Evolutionary conservation across 2,888 invertebrate genomes (phyloP).

Genomic region (Pachycephus smyrnensis): DNA sequence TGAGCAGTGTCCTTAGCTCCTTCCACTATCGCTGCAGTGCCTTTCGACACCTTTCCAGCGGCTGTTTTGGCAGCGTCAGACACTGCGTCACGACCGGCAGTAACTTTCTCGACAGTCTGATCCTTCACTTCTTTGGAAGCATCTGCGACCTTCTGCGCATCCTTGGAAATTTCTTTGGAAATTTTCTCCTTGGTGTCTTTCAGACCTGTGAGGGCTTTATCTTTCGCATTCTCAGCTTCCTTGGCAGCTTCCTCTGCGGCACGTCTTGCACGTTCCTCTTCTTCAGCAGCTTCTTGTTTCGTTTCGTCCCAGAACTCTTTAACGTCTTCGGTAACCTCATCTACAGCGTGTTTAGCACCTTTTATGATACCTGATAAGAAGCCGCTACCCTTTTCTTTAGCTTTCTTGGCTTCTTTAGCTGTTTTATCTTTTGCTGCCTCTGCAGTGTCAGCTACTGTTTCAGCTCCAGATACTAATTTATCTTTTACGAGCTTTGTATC

Average conservation of each 20-base stretch:
- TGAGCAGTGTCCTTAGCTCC: slow-evolving; percentile 13
- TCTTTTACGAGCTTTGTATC: slow-evolving; percentile 31
- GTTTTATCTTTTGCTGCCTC: slow-evolving; percentile 25
- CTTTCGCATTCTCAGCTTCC: slow-evolving; percentile 25
- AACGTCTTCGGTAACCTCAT: slow-evolving; percentile 43
- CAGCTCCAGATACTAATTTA: slow-evolving; percentile 15
- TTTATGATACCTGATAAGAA: slow-evolving; percentile 45
- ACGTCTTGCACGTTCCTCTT: slow-evolving; percentile 37
- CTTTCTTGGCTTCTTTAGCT: slow-evolving; percentile 34
- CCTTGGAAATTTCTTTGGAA: slow-evolving; percentile 17
- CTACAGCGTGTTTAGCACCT: slow-evolving; percentile 40
- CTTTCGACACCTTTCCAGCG: slow-evolving; percentile 20
- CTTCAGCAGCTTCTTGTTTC: slow-evolving; percentile 41
- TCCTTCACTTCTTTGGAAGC: slow-evolving; percentile 12
- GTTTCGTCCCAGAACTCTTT: slow-evolving; percentile 52
- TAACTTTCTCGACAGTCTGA: slow-evolving; percentile 6
- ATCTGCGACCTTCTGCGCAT: slow-evolving; percentile 12
- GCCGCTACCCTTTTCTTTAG: slow-evolving; percentile 39
- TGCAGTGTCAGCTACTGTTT: slow-evolving; percentile 18
- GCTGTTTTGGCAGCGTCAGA: slow-evolving; percentile 17
- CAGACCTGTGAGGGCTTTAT: slow-evolving; percentile 14
- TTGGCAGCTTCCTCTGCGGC: slow-evolving; percentile 24
- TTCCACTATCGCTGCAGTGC: background rate
- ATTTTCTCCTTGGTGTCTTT: slow-evolving; percentile 23
- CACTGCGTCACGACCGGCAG: slow-evolving; percentile 6